Conservation (phyloP, 2,797 vertebrate species). For the Sorex maritimensis region DNA sequence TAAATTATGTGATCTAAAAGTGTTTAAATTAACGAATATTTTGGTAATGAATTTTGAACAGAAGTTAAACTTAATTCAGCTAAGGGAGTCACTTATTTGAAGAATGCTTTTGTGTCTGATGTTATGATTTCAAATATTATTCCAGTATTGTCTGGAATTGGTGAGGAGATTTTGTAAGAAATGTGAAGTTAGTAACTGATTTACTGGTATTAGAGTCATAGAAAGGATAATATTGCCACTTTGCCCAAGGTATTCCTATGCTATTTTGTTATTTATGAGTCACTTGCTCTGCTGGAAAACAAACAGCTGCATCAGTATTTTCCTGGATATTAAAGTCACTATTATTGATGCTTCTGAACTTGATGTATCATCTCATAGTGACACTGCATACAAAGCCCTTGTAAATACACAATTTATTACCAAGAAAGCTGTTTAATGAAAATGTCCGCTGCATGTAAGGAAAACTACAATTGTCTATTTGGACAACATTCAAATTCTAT, state of each 20-base stretch:
- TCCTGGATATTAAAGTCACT: conserved; percentile 77
- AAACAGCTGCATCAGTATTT: conserved; percentile 78
- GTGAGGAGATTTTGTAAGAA: conserved; percentile 47
- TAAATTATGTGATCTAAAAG: conserved; percentile 29
- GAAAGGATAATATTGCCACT: conserved; percentile 77
- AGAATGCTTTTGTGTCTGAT: background rate
- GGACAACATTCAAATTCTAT: conserved; percentile 69
- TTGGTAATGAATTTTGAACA: background rate
- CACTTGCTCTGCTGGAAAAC: conserved; percentile 75
- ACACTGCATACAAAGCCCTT: conserved; percentile 75
- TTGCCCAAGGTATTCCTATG: conserved; percentile 65
- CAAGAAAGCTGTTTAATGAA: conserved; percentile 69
- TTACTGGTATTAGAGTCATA: conserved; percentile 26
- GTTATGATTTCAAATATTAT: background rate
- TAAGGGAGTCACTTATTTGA: background rate
- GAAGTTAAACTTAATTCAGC: background rate
- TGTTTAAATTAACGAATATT: background rate
- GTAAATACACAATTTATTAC: conserved; percentile 79
- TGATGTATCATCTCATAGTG: conserved; percentile 70
- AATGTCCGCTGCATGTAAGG: conserved; percentile 42
- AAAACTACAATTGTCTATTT: conserved; percentile 63
- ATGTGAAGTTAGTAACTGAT: conserved; percentile 65
- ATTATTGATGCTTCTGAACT: conserved; percentile 81
- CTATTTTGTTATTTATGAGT: conserved; percentile 81
- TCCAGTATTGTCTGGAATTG: background rate